Evolutionary conservation across 1,140 invertebrate genomes (phyloP).

Genomic region (Drosophila willistoni): DNA sequence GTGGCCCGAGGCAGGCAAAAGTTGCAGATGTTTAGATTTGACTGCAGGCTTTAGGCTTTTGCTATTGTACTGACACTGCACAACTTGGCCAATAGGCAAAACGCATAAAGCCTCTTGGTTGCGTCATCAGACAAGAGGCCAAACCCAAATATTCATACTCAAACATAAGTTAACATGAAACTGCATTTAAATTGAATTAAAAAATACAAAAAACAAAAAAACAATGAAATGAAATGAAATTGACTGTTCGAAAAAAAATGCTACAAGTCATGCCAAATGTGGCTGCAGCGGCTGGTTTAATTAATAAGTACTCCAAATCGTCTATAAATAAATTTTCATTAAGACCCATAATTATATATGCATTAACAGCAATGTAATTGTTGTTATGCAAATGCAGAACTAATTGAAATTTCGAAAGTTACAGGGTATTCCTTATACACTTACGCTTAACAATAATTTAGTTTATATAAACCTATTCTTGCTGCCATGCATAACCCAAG

Average conservation of each 20-base stretch:
- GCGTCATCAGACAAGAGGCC: constrained; percentile 62
- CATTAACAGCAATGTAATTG: constrained; percentile 14
- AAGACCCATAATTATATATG: constrained; percentile 47
- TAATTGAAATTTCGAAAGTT: constrained; percentile 54
- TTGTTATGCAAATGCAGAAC: constrained; percentile 66
- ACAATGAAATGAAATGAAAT: constrained; percentile 46
- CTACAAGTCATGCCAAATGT: constrained; percentile 54
- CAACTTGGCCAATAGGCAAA: constrained; percentile 28
- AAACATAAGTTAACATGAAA: constrained; percentile 62
- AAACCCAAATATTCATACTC: constrained; percentile 40
- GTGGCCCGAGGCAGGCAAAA: constrained; percentile 27
- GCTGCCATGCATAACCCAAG: constrained; percentile 50
- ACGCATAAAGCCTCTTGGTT: constrained; percentile 64
- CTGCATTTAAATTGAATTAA: constrained; percentile 73
- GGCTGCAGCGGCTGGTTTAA: constrained; percentile 34
- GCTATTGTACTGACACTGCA: constrained; percentile 33
- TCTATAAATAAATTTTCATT: constrained; percentile 44
- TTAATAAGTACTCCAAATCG: constrained; percentile 68
- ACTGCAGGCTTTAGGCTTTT: neutral
- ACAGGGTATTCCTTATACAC: no score
- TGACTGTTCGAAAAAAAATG: constrained; percentile 70
- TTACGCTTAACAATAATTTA: no score
- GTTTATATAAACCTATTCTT: no score
- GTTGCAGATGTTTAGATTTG: constrained; percentile 58
- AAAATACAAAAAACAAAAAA: constrained; percentile 56